A percentile compares a stretch with the other conserved stretches of the same genome.
phyloP scores from a whole-genome alignment of 2,888 invertebrate species.

The Drosophila merina region DNA sequence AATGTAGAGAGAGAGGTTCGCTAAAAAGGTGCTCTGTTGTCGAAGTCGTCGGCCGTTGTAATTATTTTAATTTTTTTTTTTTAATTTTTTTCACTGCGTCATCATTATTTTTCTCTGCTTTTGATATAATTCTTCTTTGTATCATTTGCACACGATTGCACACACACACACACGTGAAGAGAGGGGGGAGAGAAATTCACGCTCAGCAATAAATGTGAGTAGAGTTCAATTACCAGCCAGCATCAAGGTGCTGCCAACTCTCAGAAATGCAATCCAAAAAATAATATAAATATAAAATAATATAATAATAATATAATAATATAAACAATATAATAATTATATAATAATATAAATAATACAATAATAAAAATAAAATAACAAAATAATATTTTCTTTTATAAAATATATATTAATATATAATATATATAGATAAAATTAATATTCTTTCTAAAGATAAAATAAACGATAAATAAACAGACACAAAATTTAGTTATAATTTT shows the following conservation, averaged over 20 bases:
- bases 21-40: slow-evolving; percentile 44
- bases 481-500: too few relatives aligned
- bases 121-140: slow-evolving; percentile 78
- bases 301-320: not conserved
- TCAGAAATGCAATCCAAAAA: not conserved
- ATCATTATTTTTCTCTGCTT: slow-evolving; percentile 78
- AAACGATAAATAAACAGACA: too few relatives aligned
- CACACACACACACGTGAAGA: slow-evolving; percentile 40
- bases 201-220: slow-evolving; percentile 46
- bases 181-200: slow-evolving; percentile 52
- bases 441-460: too few relatives aligned
- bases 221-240: slow-evolving; percentile 76
- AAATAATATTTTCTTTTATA: too few relatives aligned
- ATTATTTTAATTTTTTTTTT: slow-evolving; percentile 70
- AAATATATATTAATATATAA: too few relatives aligned
- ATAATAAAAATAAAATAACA: too few relatives aligned
- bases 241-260: slow-evolving; percentile 53
- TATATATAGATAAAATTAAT: too few relatives aligned
- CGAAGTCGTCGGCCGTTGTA: slow-evolving; percentile 71
- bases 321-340: not conserved
- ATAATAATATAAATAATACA: not conserved
- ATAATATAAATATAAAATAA: not conserved
- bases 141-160: slow-evolving; percentile 77
- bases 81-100: slow-evolving; percentile 75
- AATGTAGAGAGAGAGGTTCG: slow-evolving; percentile 14